Percentiles rank a stretch among this genome's conserved stretches.
phyloP scores from a whole-genome alignment of 2,113 vertebrate genomes.

The Lophura nycthemera region DNA sequence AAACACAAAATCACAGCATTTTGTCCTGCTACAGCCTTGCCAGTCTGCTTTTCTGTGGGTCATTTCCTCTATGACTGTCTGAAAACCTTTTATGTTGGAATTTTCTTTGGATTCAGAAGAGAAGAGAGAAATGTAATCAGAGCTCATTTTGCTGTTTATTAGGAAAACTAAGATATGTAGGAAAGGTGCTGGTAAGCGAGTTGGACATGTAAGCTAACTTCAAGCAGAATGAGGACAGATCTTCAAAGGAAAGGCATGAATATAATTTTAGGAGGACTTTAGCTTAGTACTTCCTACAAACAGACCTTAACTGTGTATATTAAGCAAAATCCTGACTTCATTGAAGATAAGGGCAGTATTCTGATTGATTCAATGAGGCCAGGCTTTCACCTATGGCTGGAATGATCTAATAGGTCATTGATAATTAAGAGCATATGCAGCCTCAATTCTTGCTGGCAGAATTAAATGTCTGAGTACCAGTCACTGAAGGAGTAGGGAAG shows the following conservation, averaged over 20 bases:
- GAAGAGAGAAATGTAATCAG: background rate
- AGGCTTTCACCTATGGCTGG: conserved; percentile 48
- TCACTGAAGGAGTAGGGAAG: background rate
- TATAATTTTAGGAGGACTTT: conserved; percentile 33
- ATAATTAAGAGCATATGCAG: conserved; percentile 23
- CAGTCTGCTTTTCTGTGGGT: conserved; percentile 4
- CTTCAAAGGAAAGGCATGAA: conserved; percentile 1
- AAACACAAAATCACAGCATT: conserved; percentile 31
- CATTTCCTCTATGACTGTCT: background rate
- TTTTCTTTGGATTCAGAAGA: background rate
- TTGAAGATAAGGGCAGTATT: conserved; percentile 30
- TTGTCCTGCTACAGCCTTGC: conserved; percentile 31
- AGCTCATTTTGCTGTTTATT: conserved; percentile 13
- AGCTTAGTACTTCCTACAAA: conserved; percentile 14
- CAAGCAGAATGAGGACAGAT: background rate
- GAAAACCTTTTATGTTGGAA: background rate
- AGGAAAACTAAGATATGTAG: background rate
- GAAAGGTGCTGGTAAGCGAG: background rate
- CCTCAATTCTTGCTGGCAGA: background rate
- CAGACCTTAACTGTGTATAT: conserved; percentile 26
- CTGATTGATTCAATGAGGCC: conserved; percentile 43
- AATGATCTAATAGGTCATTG: conserved; percentile 36
- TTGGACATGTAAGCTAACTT: background rate
- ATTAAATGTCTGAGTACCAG: conserved; percentile 13
- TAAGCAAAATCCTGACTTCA: conserved; percentile 40